Evolutionary conservation across 2,888 invertebrate species (phyloP).

Genomic region (Chelonus formosanus): DNA sequence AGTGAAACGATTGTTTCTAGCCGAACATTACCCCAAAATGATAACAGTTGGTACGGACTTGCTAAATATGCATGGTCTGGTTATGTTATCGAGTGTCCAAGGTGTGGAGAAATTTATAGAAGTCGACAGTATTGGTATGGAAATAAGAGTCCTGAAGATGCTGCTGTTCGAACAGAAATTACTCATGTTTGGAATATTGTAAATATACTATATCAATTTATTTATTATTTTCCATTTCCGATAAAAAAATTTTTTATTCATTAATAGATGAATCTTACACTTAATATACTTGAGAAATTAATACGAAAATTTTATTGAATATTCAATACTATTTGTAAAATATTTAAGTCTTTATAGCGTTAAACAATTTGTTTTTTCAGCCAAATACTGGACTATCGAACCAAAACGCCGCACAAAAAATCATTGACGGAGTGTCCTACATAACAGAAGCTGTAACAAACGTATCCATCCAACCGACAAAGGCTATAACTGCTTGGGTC

Average conservation of each 20-base stretch:
- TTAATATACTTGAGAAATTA: no score
- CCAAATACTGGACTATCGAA: constrained; percentile 50
- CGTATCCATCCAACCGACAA: constrained; percentile 77
- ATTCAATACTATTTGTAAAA: no score
- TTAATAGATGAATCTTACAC: no score
- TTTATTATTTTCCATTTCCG: no score
- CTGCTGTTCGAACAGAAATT: constrained; percentile 70
- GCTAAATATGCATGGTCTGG: constrained; percentile 83
- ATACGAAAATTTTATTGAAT: no score
- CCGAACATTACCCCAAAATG: constrained; percentile 63
- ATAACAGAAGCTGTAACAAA: constrained; percentile 72
- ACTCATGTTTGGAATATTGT: constrained; percentile 70
- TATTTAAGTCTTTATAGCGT: no score
- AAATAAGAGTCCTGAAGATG: constrained; percentile 77
- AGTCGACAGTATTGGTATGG: constrained; percentile 85
- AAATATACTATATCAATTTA: constrained; percentile 34
- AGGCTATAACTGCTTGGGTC: constrained; percentile 75
- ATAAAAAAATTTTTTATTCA: no score
- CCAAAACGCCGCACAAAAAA: constrained; percentile 72
- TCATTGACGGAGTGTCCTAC: constrained; percentile 73
- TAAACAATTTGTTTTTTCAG: constrained; percentile 35
- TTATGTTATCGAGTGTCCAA: constrained; percentile 78
- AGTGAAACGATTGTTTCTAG: constrained; percentile 71
- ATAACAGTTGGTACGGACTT: constrained; percentile 72
- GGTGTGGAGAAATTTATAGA: constrained; percentile 77